Percentiles rank a stretch among this genome's conserved stretches.
Evolutionary conservation across 2,888 invertebrate genomes (phyloP).

Genomic region (Agonum fuliginosum): DNA sequence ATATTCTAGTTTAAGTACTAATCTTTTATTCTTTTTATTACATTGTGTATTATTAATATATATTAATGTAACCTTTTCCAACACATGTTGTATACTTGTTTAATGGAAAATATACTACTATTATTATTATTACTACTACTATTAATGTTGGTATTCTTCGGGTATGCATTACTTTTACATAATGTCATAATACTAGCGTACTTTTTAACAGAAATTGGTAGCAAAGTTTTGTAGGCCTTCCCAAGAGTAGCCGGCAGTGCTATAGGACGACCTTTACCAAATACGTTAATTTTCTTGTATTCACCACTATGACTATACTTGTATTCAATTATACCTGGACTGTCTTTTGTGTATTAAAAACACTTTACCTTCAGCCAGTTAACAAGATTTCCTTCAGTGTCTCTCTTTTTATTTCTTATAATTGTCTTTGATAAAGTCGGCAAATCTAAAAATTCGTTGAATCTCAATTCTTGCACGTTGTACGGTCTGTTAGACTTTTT

Average conservation of each 20-base stretch:
- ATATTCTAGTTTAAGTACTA: too few relatives aligned
- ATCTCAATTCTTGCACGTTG: conserved; percentile 60
- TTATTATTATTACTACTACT: too few relatives aligned
- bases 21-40: too few relatives aligned
- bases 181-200: not conserved
- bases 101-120: too few relatives aligned
- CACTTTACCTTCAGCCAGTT: not conserved
- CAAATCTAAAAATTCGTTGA: conserved; percentile 61
- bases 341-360: not conserved
- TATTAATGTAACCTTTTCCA: too few relatives aligned
- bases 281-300: not conserved
- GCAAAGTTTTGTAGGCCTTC: not conserved
- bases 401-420: too few relatives aligned
- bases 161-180: not conserved
- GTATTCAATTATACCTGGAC: not conserved
- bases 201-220: not conserved
- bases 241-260: not conserved
- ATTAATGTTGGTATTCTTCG: not conserved
- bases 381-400: not conserved
- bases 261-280: not conserved
- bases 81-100: too few relatives aligned
- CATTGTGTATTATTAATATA: too few relatives aligned
- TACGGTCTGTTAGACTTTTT: conserved; percentile 61
- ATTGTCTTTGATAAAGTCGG: conserved; percentile 53
- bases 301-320: not conserved